These are phyloP conservation scores for Perithous albicinctus DNA, from an alignment of 2,888 invertebrate species.

Conservation along the genomic window DNA sequence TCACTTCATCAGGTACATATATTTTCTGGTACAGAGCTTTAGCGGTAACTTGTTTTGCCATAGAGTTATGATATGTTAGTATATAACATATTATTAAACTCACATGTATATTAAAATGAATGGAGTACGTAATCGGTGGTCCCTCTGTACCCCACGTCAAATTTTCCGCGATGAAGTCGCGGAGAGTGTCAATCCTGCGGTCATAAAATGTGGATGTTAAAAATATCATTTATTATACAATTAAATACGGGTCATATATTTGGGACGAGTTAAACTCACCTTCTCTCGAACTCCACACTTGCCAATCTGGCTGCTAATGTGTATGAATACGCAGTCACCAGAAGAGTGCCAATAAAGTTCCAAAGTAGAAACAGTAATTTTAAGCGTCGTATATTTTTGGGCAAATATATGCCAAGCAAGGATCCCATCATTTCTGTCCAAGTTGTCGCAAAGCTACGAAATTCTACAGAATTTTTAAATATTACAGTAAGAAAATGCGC, in stretches of 20 bases:
- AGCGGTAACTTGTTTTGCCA: no score
- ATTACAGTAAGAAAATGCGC: neutral
- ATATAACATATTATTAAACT: slow-evolving; percentile 3
- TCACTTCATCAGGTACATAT: no score
- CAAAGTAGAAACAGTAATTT: slow-evolving; percentile 77
- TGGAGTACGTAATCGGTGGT: neutral
- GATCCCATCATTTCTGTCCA: slow-evolving; percentile 76
- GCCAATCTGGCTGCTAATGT: slow-evolving; percentile 80
- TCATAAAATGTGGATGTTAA: neutral
- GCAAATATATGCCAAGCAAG: slow-evolving; percentile 74
- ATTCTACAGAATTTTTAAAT: slow-evolving; percentile 70
- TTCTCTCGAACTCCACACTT: slow-evolving; percentile 76
- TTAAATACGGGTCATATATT: neutral
- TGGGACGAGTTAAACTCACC: slow-evolving; percentile 67
- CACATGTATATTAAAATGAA: slow-evolving; percentile 76
- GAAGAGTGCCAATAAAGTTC: slow-evolving; percentile 77
- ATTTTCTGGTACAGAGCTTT: no score
- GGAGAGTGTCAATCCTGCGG: slow-evolving; percentile 77
- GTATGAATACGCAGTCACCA: slow-evolving; percentile 79
- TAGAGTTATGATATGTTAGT: no score
- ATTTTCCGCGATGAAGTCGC: slow-evolving; percentile 78
- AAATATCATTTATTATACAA: neutral
- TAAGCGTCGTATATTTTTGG: slow-evolving; percentile 68
- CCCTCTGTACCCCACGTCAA: slow-evolving; percentile 78
- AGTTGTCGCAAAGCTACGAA: slow-evolving; percentile 73